A percentile compares a stretch with the other conserved stretches of the same genome.
phyloP scores from a whole-genome alignment of 1,140 invertebrate genomes.

The Drosophila azteca region DNA sequence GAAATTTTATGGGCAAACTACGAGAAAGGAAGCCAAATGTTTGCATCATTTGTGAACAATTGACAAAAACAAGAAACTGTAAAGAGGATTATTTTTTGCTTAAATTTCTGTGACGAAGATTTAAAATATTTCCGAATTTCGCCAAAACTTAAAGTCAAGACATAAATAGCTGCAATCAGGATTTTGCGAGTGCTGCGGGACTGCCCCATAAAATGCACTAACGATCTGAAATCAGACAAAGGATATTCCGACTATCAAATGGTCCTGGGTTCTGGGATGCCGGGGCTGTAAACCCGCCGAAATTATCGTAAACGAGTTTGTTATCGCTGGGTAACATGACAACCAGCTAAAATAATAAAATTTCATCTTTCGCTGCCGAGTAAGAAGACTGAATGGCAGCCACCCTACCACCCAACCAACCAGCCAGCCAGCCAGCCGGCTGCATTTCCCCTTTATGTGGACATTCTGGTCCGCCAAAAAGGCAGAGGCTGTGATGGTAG shows the following conservation, averaged over 20 bases:
- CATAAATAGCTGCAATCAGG: neutral
- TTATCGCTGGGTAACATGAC: slow-evolving; percentile 47
- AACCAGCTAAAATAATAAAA: slow-evolving; percentile 58
- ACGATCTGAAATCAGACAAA: slow-evolving; percentile 33
- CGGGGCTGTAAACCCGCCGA: slow-evolving; percentile 46
- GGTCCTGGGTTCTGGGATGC: slow-evolving; percentile 15
- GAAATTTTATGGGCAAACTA: too few species aligned
- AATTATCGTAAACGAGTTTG: slow-evolving; percentile 60
- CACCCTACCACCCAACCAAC: too few species aligned
- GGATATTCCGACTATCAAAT: slow-evolving; percentile 14
- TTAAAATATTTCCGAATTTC: too few species aligned
- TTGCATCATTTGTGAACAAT: too few species aligned
- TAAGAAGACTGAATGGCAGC: too few species aligned
- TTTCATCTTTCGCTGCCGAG: too few species aligned
- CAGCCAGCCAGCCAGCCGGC: neutral
- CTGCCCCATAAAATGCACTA: slow-evolving; percentile 2
- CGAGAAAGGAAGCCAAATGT: too few species aligned
- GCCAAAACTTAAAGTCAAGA: too few species aligned
- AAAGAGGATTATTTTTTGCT: neutral
- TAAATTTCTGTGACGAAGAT: neutral
- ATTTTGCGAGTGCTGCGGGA: too few species aligned
- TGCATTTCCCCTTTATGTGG: slow-evolving; percentile 39
- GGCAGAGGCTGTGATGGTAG: slow-evolving; percentile 1
- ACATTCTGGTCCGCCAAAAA: slow-evolving; percentile 2
- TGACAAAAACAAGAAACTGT: too few species aligned